Conservation (phyloP, 2,888 invertebrate species). For the Mimachlamys varia region DNA sequence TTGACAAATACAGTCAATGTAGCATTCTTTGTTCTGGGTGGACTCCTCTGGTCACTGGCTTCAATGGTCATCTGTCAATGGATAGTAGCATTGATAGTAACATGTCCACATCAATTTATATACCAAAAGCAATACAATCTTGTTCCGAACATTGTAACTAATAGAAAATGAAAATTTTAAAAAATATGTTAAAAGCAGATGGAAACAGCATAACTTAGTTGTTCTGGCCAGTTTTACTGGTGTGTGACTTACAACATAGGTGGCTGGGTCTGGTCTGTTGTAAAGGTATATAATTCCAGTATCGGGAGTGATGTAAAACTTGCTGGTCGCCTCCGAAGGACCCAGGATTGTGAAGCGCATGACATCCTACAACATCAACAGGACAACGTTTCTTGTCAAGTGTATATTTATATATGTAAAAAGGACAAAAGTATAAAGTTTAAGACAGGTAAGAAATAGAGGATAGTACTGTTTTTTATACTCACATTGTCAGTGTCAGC, state of each 20-base stretch:
- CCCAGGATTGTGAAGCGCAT: constrained; percentile 58
- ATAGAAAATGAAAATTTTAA: too few relatives aligned
- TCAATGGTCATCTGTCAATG: constrained; percentile 57
- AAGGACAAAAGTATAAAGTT: too few relatives aligned
- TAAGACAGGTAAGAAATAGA: not conserved
- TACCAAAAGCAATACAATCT: too few relatives aligned
- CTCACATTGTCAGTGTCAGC: constrained; percentile 68
- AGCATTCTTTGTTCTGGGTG: constrained; percentile 49
- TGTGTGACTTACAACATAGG: constrained; percentile 57
- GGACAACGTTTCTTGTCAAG: not conserved
- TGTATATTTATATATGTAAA: not conserved
- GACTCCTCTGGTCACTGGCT: constrained; percentile 60
- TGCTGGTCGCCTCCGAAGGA: constrained; percentile 55
- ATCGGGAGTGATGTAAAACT: constrained; percentile 69
- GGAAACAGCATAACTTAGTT: too few relatives aligned
- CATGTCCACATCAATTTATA: too few relatives aligned
- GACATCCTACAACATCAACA: constrained; percentile 59
- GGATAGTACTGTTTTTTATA: not conserved
- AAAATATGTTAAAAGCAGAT: too few relatives aligned
- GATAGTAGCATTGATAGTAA: too few relatives aligned
- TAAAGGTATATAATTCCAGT: constrained; percentile 67
- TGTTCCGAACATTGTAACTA: too few relatives aligned
- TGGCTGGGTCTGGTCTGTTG: constrained; percentile 39
- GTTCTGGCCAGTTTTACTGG: too few relatives aligned
- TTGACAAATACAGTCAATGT: constrained; percentile 53